Base-by-base conservation (phyloP, 2,113 vertebrate genomes). In the Eretmodus cyanostictus region DNA sequence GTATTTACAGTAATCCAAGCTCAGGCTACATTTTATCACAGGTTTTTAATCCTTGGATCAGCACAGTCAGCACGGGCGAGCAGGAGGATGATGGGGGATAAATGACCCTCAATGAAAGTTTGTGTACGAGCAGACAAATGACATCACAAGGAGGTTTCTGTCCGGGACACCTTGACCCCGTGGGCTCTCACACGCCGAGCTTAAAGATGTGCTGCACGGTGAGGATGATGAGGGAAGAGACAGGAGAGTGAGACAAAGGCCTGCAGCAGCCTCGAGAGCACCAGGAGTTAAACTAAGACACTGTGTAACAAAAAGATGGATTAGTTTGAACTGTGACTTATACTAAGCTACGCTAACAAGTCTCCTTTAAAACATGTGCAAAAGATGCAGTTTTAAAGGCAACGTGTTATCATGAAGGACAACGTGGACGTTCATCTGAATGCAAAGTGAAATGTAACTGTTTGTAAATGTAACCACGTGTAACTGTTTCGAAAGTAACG, bases 401-500 rank as follows among this genome's bases (percentile, higher is more conserved):
- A 38, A 8, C 6, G 5, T 8, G 31, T 38, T 12, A 5, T 66
- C 6, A 38, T 34, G 29, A 34, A 63, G 5, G 27, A 61, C 8
- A 0, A 31, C 57, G 9, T 36, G 59, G 59, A n/a, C 11, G 59
- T 0, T 63, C 2, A 1, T 19, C 29, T 36, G 31, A 4, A 36
- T 34, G 16, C 19, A 36, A 36, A 6, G 38, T 27, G 38, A 42
- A 71, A 71, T 42, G 55, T 59, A 42, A 51, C 47, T 49, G 45
- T 49, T 54, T 22, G n/a, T 22, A 53, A 53, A 22, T 0, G 53
- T 54, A 54, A 54, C 51, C 53, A 24, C 1, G 22, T 55, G 22
- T 12, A n/a, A 36, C 59, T 5, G 17, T 38, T 38, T 12, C 10
- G 5, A 2, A 24, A 1, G 66, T 71, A 42, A 24, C 13, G 38